Evolutionary conservation across 2,113 vertebrate genomes (phyloP).

Genomic region (Psittacara wagleri): DNA sequence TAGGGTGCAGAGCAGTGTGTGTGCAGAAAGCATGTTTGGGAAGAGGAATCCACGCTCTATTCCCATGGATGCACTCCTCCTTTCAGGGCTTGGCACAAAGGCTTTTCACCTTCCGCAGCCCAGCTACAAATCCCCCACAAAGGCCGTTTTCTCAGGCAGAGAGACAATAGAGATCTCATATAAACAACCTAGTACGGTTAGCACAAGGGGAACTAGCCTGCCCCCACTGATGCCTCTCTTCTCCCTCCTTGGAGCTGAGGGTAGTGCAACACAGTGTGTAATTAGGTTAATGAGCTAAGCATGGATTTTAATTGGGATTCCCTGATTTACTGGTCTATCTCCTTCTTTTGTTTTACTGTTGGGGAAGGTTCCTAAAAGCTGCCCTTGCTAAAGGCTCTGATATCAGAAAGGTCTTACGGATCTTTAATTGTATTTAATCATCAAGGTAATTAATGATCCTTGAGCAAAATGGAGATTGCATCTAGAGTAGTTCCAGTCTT

Average conservation of each 20-base stretch:
- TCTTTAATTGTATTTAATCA: constrained; percentile 69
- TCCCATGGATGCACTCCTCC: rapidly evolving
- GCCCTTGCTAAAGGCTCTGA: constrained; percentile 31
- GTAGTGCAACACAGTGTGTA: neutral
- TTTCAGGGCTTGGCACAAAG: neutral
- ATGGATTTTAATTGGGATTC: constrained; percentile 57
- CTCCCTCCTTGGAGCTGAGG: neutral
- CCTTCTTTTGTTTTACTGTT: constrained; percentile 53
- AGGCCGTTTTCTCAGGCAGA: neutral
- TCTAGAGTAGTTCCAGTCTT: constrained; percentile 43
- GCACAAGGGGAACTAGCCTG: neutral
- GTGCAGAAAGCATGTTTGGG: neutral
- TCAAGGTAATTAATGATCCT: constrained; percentile 66
- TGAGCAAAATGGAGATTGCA: constrained; percentile 57
- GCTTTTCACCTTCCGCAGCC: neutral
- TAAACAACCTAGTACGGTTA: neutral
- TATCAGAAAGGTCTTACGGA: constrained; percentile 59
- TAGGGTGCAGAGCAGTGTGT: neutral
- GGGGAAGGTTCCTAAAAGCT: constrained; percentile 48
- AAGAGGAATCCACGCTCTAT: neutral
- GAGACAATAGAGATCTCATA: neutral
- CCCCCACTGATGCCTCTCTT: neutral
- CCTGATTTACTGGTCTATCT: constrained; percentile 39
- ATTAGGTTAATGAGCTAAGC: constrained; percentile 69
- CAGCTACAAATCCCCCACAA: neutral